Evolutionary conservation across 2,888 invertebrate species (phyloP), one percentile per base, ranked within the genome.

Genomic region (Melanargia galathea): DNA sequence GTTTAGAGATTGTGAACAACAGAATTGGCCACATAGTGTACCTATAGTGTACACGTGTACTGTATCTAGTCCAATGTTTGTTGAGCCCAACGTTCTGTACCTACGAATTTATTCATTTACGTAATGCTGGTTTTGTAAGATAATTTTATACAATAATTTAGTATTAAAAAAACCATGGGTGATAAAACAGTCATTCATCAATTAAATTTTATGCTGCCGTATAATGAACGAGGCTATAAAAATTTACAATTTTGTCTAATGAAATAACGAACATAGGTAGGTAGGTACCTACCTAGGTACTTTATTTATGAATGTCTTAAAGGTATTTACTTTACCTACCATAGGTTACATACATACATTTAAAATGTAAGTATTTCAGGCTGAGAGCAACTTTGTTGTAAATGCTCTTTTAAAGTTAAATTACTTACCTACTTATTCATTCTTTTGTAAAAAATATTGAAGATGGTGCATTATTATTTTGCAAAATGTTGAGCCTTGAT

Each of bases 11-110:
- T n/a, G n/a, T n/a, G n/a, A n/a, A n/a, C n/a, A n/a, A n/a, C n/a
- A n/a, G n/a, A n/a, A n/a, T n/a, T n/a, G n/a, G n/a, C n/a, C n/a
- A n/a, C n/a, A n/a, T n/a, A n/a, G n/a, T n/a, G n/a, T n/a, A n/a
- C n/a, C n/a, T n/a, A n/a, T n/a, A n/a, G n/a, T n/a, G 68, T 79
- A 70, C 69, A 62, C 62, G 63, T 61, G 48, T 30, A 60, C 52
- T 43, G 20, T 55, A 60, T 45, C 4, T 35, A 58, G 49, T 24
- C 24, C 24, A 55, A 55, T 48, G 52, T 60, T 60, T 43, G 30
- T 40, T 35, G 6, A 46, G 8, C 16, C 18, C 11, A 46, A 45
- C 26, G 18, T 55, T 22, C 40, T 30, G 7, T 40, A 30, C 6
- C 11, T 20, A 52, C 11, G n/a, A n/a, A n/a, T n/a, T n/a, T n/a